phyloP scores from a whole-genome alignment of 2,797 vertebrate genomes.

The Cygnus olor region DNA sequence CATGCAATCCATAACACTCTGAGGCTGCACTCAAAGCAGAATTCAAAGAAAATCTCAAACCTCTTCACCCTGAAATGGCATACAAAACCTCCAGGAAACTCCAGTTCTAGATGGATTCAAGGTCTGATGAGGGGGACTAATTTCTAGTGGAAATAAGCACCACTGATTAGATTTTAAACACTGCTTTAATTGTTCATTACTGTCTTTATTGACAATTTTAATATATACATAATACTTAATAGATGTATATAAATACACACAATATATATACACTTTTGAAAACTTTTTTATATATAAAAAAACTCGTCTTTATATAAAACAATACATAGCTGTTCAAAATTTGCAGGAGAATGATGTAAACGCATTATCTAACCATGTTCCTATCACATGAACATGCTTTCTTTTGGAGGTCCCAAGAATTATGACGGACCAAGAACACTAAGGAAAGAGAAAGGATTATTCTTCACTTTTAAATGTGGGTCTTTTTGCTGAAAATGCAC shows the following conservation, averaged over 20 bases:
- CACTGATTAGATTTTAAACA: not conserved
- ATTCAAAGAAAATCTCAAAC: constrained; percentile 6
- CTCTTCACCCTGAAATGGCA: not conserved
- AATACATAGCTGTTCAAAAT: not conserved
- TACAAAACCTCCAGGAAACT: not conserved
- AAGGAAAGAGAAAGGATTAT: not conserved
- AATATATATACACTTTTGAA: not conserved
- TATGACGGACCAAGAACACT: not conserved
- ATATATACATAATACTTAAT: not conserved
- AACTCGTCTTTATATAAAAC: not conserved
- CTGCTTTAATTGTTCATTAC: not conserved
- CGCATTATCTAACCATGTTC: not conserved
- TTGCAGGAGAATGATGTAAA: not conserved
- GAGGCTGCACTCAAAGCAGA: not conserved
- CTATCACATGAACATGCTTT: not conserved
- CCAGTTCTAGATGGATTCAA: not conserved
- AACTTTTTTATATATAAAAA: not conserved
- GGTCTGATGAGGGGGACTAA: not conserved
- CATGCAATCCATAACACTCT: not conserved
- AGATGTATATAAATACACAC: too few relatives aligned
- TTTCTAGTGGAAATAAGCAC: not conserved
- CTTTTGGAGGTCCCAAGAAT: not conserved
- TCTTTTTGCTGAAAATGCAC: not conserved
- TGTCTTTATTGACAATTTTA: not conserved
- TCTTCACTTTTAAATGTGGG: not conserved